A percentile compares a stretch with the other conserved stretches of the same genome.
Evolutionary conservation across 2,797 vertebrate species (phyloP).

Genomic region (Neoniphon sammara): DNA sequence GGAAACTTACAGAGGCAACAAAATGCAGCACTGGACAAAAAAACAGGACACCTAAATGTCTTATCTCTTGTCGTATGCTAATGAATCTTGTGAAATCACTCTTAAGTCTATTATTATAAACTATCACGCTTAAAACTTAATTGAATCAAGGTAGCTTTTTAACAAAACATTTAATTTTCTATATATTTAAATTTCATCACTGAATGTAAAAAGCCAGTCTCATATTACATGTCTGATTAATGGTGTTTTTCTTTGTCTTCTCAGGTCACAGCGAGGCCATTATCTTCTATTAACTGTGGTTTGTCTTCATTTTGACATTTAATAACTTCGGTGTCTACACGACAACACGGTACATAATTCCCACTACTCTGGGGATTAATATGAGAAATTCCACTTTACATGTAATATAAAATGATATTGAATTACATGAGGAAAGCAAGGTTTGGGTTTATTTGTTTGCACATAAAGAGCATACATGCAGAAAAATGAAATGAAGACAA

Average conservation of each 20-base stretch:
- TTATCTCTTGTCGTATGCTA: too few relatives aligned
- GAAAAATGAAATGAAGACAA: constrained; percentile 24
- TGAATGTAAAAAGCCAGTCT: constrained; percentile 5
- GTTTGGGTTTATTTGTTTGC: constrained; percentile 44
- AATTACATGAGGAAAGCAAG: constrained; percentile 12
- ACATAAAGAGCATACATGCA: constrained; percentile 12
- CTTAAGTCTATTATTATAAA: too few relatives aligned
- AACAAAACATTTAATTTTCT: too few relatives aligned
- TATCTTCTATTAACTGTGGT: constrained; percentile 27
- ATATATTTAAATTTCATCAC: constrained; percentile 4
- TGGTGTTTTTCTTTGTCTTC: constrained; percentile 36
- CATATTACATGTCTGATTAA: constrained; percentile 16
- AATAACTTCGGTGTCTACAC: constrained; percentile 16
- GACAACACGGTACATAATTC: constrained; percentile 12
- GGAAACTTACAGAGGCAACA: background rate
- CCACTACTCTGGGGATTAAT: constrained; percentile 13
- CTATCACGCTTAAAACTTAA: too few relatives aligned
- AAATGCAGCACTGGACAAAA: background rate
- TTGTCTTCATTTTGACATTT: constrained; percentile 50
- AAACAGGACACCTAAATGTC: too few relatives aligned
- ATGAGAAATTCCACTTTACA: constrained; percentile 39
- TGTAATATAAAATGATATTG: constrained; percentile 35
- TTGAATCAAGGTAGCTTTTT: too few relatives aligned
- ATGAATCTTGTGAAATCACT: too few relatives aligned
- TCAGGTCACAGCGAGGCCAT: constrained; percentile 30